Evolutionary conservation across 2,797 vertebrate genomes (phyloP).

Genomic region (Acropternis orthonyx): DNA sequence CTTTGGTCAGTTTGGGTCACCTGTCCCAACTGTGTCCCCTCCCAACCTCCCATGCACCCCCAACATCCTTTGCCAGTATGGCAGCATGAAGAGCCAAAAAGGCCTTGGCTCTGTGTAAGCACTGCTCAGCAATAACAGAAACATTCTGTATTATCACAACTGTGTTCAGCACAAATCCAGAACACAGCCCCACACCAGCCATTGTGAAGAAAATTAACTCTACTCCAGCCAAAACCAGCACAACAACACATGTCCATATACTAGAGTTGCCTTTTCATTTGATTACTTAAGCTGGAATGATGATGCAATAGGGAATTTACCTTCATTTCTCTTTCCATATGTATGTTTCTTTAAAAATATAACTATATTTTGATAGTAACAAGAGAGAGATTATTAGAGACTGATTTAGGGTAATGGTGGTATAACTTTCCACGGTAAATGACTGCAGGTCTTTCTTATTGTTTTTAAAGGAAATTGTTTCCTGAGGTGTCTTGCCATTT

Average conservation of each 20-base stretch:
- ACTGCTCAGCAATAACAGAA: not conserved
- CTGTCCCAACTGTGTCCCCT: not conserved
- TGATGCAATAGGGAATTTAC: not conserved
- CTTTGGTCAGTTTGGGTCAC: not conserved
- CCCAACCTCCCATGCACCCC: not conserved
- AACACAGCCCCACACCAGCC: too few species aligned
- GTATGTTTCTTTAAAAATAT: not conserved
- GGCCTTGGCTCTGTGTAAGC: not conserved
- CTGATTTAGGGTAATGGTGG: not conserved
- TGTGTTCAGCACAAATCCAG: not conserved
- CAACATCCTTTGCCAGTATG: accelerated
- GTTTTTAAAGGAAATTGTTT: not conserved
- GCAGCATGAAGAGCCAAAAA: not conserved
- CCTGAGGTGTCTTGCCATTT: not conserved
- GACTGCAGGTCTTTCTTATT: not conserved
- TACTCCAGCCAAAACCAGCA: not conserved
- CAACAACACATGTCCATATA: not conserved
- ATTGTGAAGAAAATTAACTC: not conserved
- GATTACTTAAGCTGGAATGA: not conserved
- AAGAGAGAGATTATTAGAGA: not conserved
- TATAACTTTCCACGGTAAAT: not conserved
- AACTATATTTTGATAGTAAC: not conserved
- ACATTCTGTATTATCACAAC: not conserved
- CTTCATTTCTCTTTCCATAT: not conserved
- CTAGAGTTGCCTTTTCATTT: not conserved